Base-by-base conservation (phyloP, 2,797 vertebrate genomes). In the Lepilemur septentrionalis region DNA sequence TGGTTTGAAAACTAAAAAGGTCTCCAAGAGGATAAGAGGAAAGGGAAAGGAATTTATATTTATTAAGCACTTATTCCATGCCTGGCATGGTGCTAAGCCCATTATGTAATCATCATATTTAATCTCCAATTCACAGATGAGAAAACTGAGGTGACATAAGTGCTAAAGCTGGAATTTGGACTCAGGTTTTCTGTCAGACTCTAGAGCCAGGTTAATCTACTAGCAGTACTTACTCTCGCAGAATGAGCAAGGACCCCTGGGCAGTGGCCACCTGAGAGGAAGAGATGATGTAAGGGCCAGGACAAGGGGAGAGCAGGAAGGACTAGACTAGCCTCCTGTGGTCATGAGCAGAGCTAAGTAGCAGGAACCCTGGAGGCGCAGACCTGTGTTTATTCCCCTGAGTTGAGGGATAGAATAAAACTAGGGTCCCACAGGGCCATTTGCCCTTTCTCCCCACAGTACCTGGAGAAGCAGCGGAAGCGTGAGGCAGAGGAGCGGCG, bases 401-500 rank as follows among this genome's bases (percentile, higher is more conserved):
- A 17, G 4, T 35, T 59, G 12, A n/a, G 18, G 41, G 8, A 57
- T 81, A 70, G 79, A 63, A 35, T 84, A 57, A 91, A 96, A 72
- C 63, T 50, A 70, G 43, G 50, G 13, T 57, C 32, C 35, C 8
- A 1, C 7, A 70, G 10, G 38, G 11, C 89, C 28, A 2, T 85
- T 32, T 93, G 38, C 11, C 6, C 32, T 91, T 17, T 97, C 38
- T 93, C 32, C 82, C 86, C 48, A 38, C 97, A 99, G 99, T 99
- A 99, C 98, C 99, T 99, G 97, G 99, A 99, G 97, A 98, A 98
- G 80, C 99, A 99, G 98, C 98, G 97, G 93, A 98, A 98, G 83
- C 98, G 98, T n/a, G 99, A 99, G 93, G 96, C 99, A 0, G 99
- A 99, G 96, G 99, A 99, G 89, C 99, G 99, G 75, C 99, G 99